phyloP scores from a whole-genome alignment of 2,888 invertebrate genomes.

The Fabriciana adippe region DNA sequence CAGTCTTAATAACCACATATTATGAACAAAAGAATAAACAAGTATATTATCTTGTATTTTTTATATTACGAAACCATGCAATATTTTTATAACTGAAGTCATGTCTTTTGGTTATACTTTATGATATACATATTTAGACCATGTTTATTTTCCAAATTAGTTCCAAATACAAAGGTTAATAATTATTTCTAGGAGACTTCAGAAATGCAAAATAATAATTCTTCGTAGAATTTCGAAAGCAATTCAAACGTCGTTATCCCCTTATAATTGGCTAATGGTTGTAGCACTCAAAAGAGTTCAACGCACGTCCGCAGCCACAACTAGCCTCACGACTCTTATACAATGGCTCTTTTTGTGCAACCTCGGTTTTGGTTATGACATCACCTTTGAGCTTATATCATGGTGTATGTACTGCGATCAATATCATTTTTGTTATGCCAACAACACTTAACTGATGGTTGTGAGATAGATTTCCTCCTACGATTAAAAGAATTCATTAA shows the following conservation, averaged over 20 bases:
- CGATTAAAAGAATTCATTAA: slow-evolving; percentile 1
- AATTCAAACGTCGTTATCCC: slow-evolving; percentile 58
- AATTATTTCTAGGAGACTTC: neutral
- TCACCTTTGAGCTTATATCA: slow-evolving; percentile 52
- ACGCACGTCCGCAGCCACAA: slow-evolving; percentile 70
- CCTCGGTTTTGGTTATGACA: slow-evolving; percentile 77
- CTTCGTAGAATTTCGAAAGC: slow-evolving; percentile 41
- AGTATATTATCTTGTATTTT: too few species aligned
- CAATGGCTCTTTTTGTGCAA: slow-evolving; percentile 78
- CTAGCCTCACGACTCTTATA: slow-evolving; percentile 76
- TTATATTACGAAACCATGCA: too few species aligned
- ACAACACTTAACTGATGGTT: neutral
- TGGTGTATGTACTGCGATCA: slow-evolving; percentile 32
- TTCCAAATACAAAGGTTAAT: too few species aligned
- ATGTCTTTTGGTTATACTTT: too few species aligned
- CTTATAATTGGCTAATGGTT: slow-evolving; percentile 72
- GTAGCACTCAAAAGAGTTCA: slow-evolving; percentile 76
- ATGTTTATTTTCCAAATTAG: too few species aligned
- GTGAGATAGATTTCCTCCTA: slow-evolving; percentile 1
- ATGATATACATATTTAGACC: too few species aligned
- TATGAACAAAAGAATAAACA: too few species aligned
- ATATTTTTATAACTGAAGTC: too few species aligned
- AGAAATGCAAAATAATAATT: slow-evolving; percentile 7
- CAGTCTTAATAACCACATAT: too few species aligned
- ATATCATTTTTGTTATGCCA: slow-evolving; percentile 17